A percentile compares a stretch with the other conserved stretches of the same genome.
These are phyloP conservation scores for Azemiops feae DNA, from an alignment of 2,113 vertebrate genomes.

Conservation along the genomic window DNA sequence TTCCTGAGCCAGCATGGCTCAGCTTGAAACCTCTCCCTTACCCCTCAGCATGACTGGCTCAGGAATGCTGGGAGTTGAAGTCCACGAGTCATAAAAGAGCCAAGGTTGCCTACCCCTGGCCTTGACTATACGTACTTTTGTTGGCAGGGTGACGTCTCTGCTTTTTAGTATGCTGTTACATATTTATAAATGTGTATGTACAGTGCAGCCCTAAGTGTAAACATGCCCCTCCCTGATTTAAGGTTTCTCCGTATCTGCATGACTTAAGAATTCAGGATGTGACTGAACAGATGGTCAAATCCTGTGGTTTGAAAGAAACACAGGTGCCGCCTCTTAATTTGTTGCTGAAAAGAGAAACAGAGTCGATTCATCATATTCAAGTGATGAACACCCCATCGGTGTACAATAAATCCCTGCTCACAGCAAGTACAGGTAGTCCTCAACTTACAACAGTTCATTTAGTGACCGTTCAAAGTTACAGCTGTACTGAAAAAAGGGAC, in stretches of 20 bases:
- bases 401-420: not conserved
- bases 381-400: not conserved
- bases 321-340: not conserved
- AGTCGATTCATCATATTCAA: not conserved
- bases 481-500: too few species aligned
- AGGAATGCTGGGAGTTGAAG: too few species aligned
- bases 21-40: too few species aligned
- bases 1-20: too few species aligned
- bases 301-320: not conserved
- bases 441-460: too few species aligned
- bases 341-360: constrained; percentile 3
- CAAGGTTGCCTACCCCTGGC: too few species aligned
- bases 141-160: too few species aligned
- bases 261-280: not conserved
- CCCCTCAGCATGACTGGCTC: too few species aligned
- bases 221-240: not conserved
- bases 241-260: not conserved
- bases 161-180: too few species aligned
- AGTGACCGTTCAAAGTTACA: too few species aligned
- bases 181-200: not conserved
- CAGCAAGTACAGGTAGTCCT: not conserved
- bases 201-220: not conserved
- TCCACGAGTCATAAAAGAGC: too few species aligned
- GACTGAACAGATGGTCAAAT: not conserved
- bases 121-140: too few species aligned